These are phyloP conservation scores for Aptenodytes forsteri DNA, from an alignment of 2,113 vertebrate species.

Conservation along the genomic window DNA sequence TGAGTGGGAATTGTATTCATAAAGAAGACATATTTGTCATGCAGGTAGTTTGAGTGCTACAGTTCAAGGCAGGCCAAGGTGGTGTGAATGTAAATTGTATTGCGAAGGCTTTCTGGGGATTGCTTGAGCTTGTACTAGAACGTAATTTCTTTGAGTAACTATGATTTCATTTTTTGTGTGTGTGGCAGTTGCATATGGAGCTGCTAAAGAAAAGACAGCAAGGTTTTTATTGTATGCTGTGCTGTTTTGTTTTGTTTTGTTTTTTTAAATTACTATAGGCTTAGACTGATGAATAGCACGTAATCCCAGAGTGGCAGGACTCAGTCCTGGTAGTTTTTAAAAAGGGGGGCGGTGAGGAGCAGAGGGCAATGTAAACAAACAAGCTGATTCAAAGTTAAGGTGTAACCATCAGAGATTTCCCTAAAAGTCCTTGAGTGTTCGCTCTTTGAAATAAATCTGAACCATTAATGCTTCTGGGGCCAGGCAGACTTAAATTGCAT, in stretches of 20 bases:
- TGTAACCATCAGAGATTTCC: neutral
- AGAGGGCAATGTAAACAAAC: neutral
- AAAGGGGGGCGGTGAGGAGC: neutral
- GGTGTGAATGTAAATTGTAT: neutral
- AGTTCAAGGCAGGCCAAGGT: neutral
- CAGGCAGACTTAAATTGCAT: neutral
- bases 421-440: neutral
- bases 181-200: neutral
- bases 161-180: neutral
- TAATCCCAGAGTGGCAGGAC: neutral
- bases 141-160: neutral
- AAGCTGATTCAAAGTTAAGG: neutral
- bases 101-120: neutral
- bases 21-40: neutral
- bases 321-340: neutral
- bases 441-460: neutral
- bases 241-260: neutral
- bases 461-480: neutral
- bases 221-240: neutral
- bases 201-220: neutral
- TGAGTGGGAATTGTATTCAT: neutral
- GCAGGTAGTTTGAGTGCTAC: neutral
- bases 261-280: neutral
- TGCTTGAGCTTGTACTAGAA: neutral
- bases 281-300: neutral